Percentiles rank a stretch among this genome's conserved stretches.
phyloP scores from a whole-genome alignment of 2,888 invertebrate species.

The Acronicta leporina region DNA sequence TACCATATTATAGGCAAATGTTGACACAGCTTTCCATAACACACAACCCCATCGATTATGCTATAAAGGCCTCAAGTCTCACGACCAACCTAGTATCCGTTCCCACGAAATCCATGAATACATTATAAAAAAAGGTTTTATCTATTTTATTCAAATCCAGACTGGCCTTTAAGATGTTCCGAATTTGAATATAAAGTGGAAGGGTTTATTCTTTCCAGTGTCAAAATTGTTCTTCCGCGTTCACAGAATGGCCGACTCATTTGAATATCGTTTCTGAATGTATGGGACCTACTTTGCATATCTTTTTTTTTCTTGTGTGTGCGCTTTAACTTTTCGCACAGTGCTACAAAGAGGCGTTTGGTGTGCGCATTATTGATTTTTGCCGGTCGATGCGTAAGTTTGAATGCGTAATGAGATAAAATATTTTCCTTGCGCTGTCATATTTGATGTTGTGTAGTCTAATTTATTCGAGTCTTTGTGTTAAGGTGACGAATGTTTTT shows the following conservation, averaged over 20 bases:
- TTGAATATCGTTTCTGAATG: slow-evolving; percentile 81
- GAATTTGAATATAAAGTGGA: slow-evolving; percentile 85
- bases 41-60: slow-evolving; percentile 83
- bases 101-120: slow-evolving; percentile 80
- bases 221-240: slow-evolving; percentile 88
- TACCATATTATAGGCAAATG: slow-evolving; percentile 81
- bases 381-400: slow-evolving; percentile 67
- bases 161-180: slow-evolving; percentile 77
- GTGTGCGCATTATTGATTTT: slow-evolving; percentile 62
- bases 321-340: slow-evolving; percentile 77
- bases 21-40: slow-evolving; percentile 86
- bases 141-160: slow-evolving; percentile 70
- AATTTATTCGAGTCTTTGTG: slow-evolving; percentile 71
- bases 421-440: slow-evolving; percentile 86
- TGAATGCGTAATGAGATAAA: slow-evolving; percentile 86
- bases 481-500: slow-evolving; percentile 67
- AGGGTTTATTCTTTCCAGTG: slow-evolving; percentile 84
- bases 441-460: slow-evolving; percentile 77
- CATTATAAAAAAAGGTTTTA: slow-evolving; percentile 79
- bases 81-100: slow-evolving; percentile 50
- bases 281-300: slow-evolving; percentile 82
- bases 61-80: slow-evolving; percentile 75
- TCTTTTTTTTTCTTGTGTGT: slow-evolving; percentile 66
- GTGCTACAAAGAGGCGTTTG: slow-evolving; percentile 71
- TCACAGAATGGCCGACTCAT: slow-evolving; percentile 77